Percentiles rank a stretch among this genome's conserved stretches.
phyloP scores from a whole-genome alignment of 2,888 invertebrate species.

The Tiliacea aurago region DNA sequence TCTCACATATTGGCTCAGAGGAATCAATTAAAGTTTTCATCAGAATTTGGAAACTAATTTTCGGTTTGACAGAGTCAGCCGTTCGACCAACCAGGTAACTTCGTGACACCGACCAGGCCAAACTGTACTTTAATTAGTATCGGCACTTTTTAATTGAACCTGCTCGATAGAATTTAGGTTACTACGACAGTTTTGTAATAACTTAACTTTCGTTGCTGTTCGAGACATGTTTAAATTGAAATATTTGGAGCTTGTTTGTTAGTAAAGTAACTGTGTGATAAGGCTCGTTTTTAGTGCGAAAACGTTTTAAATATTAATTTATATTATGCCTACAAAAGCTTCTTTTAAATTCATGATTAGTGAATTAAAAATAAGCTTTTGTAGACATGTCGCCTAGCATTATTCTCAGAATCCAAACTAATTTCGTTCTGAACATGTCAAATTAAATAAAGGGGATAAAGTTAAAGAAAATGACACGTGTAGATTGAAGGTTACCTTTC shows the following conservation, averaged over 20 bases:
- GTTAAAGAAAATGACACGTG: constrained; percentile 1
- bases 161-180: constrained; percentile 54
- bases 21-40: constrained; percentile 90
- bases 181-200: constrained; percentile 58
- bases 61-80: constrained; percentile 88
- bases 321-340: background rate
- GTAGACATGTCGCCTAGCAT: too few species aligned
- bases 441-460: background rate
- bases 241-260: constrained; percentile 16
- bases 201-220: constrained; percentile 43
- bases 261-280: background rate
- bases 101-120: constrained; percentile 74
- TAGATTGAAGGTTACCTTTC: constrained; percentile 3
- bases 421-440: background rate
- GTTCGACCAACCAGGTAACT: constrained; percentile 82
- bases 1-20: constrained; percentile 85
- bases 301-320: background rate
- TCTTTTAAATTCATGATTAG: background rate
- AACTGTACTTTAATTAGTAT: constrained; percentile 77
- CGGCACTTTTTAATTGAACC: constrained; percentile 79
- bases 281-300: too few species aligned
- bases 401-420: background rate
- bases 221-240: constrained; percentile 41
- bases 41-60: constrained; percentile 88
- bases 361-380: too few species aligned